Evolutionary conservation across 1,140 invertebrate genomes (phyloP), one percentile per base, ranked within the genome.

Genomic region (Teleogryllus occipitalis): DNA sequence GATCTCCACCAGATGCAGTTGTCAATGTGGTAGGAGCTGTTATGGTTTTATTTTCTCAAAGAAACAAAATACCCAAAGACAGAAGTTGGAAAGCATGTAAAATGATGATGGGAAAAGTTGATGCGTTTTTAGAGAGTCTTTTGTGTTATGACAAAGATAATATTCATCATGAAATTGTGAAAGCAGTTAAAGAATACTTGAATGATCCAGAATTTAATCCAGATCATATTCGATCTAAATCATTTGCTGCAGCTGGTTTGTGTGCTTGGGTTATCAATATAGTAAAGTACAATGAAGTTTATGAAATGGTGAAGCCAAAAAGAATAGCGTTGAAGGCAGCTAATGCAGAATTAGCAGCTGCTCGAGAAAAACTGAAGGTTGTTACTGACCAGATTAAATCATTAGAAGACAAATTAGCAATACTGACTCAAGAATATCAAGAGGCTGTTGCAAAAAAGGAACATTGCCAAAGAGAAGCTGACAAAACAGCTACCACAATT

Each of bases 221-320:
- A 0, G 94, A 97, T 39, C 91, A 94, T 78, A 94, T 99, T 82
- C 86, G 90, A 80, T 89, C 90, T 0, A 98, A 98, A 87, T 98
- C 96, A 2, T 89, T 91, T 76, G 97, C 97, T 72, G 97, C 97
- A 39, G 94, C 95, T 78, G 88, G 91, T 78, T 86, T 98, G 0
- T 98, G 96, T 84, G 93, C 95, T 15, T 98, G 97, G 96, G 96
- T 96, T 0, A 94, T 97, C 78, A 98, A 98, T 85, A 97, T 98
- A 81, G 89, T 95, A 83, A 92, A 90, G 75, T 99, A 96, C 87
- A 96, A 97, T 86, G 93, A 95, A 74, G 95, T 98, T 21, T 98
- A 93, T 85, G 94, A 96, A 80, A 92, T 95, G 48, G 97, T 99
- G 0, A 96, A 97, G 85, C 97, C 97, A 18, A 96, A 98, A 83